Percentiles rank a stretch among this genome's conserved stretches.
Evolutionary conservation across 2,113 vertebrate genomes (phyloP).

Genomic region (Pelecanus crispus): DNA sequence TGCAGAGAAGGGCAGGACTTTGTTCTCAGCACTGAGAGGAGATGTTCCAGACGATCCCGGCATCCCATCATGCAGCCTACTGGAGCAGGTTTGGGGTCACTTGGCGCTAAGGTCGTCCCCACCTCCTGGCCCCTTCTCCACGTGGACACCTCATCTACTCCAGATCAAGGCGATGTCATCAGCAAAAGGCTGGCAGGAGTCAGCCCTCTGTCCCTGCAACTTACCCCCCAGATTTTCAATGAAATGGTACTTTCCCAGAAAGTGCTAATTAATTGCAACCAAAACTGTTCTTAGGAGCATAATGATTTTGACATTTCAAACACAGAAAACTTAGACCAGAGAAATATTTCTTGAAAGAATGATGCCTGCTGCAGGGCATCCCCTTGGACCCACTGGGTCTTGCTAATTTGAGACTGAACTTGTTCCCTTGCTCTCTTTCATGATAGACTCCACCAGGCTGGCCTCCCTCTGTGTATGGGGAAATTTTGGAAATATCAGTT

Average conservation of each 20-base stretch:
- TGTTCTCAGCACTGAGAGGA: not conserved
- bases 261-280: not conserved
- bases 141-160: not conserved
- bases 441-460: not conserved
- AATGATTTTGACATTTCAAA: not conserved
- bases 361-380: not conserved
- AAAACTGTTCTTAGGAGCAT: not conserved
- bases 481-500: not conserved
- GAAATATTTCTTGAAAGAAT: not conserved
- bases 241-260: not conserved
- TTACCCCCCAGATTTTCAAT: not conserved
- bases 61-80: accelerated
- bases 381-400: not conserved
- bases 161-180: not conserved
- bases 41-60: not conserved
- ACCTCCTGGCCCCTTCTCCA: not conserved
- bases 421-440: not conserved
- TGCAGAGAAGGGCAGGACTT: not conserved
- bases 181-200: not conserved
- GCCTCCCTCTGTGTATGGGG: accelerated
- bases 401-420: not conserved
- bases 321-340: not conserved
- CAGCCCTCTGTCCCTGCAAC: accelerated
- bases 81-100: not conserved
- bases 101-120: accelerated